A percentile compares a stretch with the other conserved stretches of the same genome.
Evolutionary conservation across 1,140 invertebrate genomes (phyloP).

Genomic region (Drosophila erecta): DNA sequence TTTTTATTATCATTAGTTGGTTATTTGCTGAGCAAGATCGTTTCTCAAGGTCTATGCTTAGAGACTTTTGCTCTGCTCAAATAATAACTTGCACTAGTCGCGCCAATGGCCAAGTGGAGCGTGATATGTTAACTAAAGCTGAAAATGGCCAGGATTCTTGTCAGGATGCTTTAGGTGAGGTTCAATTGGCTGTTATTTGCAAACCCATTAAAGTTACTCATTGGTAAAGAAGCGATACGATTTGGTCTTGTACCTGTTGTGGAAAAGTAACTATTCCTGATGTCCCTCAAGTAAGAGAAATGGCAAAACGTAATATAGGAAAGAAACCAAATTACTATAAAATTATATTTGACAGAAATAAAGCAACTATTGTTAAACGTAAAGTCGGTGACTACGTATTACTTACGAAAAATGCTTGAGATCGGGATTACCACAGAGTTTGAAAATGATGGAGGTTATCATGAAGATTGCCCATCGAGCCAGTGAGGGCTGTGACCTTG

Average conservation of each 20-base stretch:
- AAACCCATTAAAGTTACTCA: slow-evolving; percentile 36
- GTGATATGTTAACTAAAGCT: too few relatives aligned
- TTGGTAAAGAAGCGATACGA: slow-evolving; percentile 14
- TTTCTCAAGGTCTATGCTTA: too few relatives aligned
- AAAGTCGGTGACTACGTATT: too few relatives aligned
- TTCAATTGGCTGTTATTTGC: neutral
- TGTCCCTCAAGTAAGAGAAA: neutral
- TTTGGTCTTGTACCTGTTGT: slow-evolving; percentile 20
- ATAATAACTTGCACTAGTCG: too few relatives aligned
- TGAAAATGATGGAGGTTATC: neutral
- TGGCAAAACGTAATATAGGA: slow-evolving; percentile 2
- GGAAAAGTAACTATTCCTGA: slow-evolving; percentile 7
- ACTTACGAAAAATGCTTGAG: neutral
- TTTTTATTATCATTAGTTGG: too few relatives aligned
- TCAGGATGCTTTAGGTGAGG: too few relatives aligned
- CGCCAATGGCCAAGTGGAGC: too few relatives aligned
- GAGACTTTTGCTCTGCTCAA: too few relatives aligned
- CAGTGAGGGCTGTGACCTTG: neutral
- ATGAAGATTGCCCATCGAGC: neutral
- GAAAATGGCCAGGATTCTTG: too few relatives aligned
- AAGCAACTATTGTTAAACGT: neutral
- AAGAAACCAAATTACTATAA: slow-evolving; percentile 1
- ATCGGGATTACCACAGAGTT: slow-evolving; percentile 1
- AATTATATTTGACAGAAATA: slow-evolving; percentile 4
- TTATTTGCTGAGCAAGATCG: too few relatives aligned